Conservation (phyloP, 2,113 vertebrate genomes). For the Salminus brasiliensis region DNA sequence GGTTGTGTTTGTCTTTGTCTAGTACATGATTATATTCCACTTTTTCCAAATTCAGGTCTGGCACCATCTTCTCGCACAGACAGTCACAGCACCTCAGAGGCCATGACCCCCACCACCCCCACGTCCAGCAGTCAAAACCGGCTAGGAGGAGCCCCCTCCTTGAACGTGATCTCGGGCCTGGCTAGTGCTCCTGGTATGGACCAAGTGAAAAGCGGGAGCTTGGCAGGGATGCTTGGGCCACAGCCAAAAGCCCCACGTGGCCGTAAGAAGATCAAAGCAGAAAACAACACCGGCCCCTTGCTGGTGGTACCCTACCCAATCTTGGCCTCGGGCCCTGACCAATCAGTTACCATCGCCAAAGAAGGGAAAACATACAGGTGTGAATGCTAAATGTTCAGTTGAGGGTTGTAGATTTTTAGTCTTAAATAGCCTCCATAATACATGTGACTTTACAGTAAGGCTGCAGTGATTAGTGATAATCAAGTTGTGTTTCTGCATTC, state of each 20-base stretch:
- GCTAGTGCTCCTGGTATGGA: constrained; percentile 90
- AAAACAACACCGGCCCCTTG: constrained; percentile 86
- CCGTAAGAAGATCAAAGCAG: constrained; percentile 97
- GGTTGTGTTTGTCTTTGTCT: no score
- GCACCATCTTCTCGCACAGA: constrained; percentile 83
- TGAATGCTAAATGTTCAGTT: constrained; percentile 28
- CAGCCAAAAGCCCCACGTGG: constrained; percentile 87
- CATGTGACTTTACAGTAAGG: background rate
- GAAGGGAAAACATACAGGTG: constrained; percentile 99
- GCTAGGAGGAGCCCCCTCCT: constrained; percentile 85
- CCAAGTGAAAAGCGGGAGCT: constrained; percentile 88
- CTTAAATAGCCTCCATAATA: background rate
- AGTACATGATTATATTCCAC: no score
- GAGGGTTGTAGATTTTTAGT: background rate
- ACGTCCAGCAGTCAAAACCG: constrained; percentile 93
- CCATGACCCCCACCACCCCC: constrained; percentile 89
- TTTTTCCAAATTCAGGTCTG: constrained; percentile 75
- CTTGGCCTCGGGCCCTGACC: constrained; percentile 87
- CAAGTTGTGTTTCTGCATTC: background rate
- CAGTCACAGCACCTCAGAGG: constrained; percentile 83
- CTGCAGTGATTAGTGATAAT: no score
- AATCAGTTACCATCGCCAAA: constrained; percentile 83
- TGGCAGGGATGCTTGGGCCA: constrained; percentile 88
- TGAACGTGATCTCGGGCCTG: constrained; percentile 95
- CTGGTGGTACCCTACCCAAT: constrained; percentile 97